Evolutionary conservation across 2,797 vertebrate species (phyloP), one percentile per base, ranked within the genome.

Genomic region (Hephaestus fuliginosus): DNA sequence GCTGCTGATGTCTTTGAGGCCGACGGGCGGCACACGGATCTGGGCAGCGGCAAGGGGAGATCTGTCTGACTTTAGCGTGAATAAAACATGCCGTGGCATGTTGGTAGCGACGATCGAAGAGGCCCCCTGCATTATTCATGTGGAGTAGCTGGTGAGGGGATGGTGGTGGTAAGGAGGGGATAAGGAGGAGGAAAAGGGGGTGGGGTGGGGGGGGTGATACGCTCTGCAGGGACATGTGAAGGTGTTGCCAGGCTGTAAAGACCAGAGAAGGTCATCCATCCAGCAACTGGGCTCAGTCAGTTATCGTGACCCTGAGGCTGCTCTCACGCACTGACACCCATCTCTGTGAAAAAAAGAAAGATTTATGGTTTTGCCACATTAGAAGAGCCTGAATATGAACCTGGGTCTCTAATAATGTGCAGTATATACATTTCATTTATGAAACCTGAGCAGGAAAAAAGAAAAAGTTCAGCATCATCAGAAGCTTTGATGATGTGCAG

Each of bases 71-170:
- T 88, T 78, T 64, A 39, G 63, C 55, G 89, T 96, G 93, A 95
- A 96, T 96, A 95, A 95, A 95, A 95, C 94, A 96, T 96, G 91
- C 64, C 25, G 68, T 75, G 91, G 91, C 92, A 88, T 92, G 92
- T 93, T 76, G 88, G 88, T 88, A 82, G 88, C 83, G 84, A 91
- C 87, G 81, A 83, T 89, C 44, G 89, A 91, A 88, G 80, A 92
- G 89, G 86, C 62, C 65, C 62, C 25, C 22, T 96, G 88, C 92
- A 94, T 95, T 91, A 95, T 95, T 94, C 90, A 95, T 93, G 85
- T 11, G 2, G 52, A 80, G 84, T 61, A 81, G 87, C 69, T 80
- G 82, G 82, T 71, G 90, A 74, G 72, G 83, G 73, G 70, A n/a
- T 76, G 76, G 22, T 58, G 48, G 58, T 28, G 55, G 41, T 46